These are phyloP conservation scores for Australoheros scitulus DNA, from an alignment of 2,113 vertebrate genomes.

Conservation along the genomic window DNA sequence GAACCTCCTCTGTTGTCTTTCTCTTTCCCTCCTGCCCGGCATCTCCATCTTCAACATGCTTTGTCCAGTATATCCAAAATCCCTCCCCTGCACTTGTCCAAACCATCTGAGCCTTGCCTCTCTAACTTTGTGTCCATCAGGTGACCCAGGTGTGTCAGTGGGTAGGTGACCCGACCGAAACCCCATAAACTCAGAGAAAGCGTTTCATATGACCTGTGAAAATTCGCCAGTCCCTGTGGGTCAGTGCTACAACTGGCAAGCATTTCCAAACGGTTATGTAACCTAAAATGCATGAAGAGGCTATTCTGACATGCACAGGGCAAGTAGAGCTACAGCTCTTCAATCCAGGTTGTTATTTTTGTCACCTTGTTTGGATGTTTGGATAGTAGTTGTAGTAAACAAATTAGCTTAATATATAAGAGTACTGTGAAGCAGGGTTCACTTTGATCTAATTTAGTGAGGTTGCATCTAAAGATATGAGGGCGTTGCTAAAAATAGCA, in stretches of 20 bases:
- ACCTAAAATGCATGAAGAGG: neutral
- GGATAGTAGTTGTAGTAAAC: constrained; percentile 21
- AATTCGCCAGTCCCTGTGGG: neutral
- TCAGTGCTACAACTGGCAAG: neutral
- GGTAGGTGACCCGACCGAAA: neutral
- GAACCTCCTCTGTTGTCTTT: too few relatives aligned
- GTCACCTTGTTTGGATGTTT: constrained; percentile 10
- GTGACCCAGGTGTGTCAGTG: neutral
- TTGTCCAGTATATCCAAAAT: too few relatives aligned
- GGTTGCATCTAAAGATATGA: constrained; percentile 36
- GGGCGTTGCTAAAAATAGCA: constrained; percentile 20
- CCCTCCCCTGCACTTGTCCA: too few relatives aligned
- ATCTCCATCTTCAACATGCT: too few relatives aligned
- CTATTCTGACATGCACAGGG: neutral
- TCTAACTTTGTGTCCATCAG: neutral
- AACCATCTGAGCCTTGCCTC: neutral
- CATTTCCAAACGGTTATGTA: neutral
- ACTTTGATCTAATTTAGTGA: constrained; percentile 47
- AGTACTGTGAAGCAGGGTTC: constrained; percentile 9
- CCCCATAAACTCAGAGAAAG: neutral
- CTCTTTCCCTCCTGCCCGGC: too few relatives aligned
- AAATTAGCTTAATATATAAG: constrained; percentile 40
- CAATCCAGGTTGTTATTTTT: constrained; percentile 1
- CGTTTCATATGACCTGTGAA: neutral
- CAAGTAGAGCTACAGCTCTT: neutral